Evolutionary conservation across 2,797 vertebrate species (phyloP), one percentile per base, ranked within the genome.

Genomic region (Denticeps clupeoides): DNA sequence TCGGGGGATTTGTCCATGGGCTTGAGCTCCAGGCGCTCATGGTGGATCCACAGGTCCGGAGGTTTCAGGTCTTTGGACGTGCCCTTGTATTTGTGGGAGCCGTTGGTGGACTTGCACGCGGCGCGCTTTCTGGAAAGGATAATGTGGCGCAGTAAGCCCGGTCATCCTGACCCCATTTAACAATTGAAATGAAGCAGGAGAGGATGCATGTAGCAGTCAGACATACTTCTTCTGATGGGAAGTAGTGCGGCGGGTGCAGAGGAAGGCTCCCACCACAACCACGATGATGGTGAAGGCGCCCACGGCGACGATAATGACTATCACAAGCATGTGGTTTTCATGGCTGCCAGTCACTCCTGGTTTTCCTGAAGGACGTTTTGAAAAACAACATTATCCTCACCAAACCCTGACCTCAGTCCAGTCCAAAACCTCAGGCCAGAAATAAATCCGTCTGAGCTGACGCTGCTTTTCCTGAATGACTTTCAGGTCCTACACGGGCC

Each of bases 21-120:
- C 52, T 99, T 99, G n/a, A 99, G 82, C 49, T 97, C 95, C 51
- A 99, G 85, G 33, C 93, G 84, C 72, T 99, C 94, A 0, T 99
- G 95, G 56, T 99, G 95, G 65, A 99, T 99, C 94, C 95, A 99
- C 5, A 99, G 89, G 61, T 99, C 94, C 0, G 95, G 94, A 1
- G 95, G 95, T 45, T 99, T 99, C 53, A 98, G 88, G 51, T 99
- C 95, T 71, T 97, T 98, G 64, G 90, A 86, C 78, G 92, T 97
- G 0, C 89, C 90, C 66, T 99, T 99, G 81, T 96, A 97, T 62
- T 99, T 99, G 74, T 97, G 93, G 49, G 93, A 94, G 47, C 95
- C 90, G 0, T 97, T 97, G 21, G 89, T 83, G 0, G 93, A 90
- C 61, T 99, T 99, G 53, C 89, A 93, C 25, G 93, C 93, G 0